Conservation (phyloP, 2,113 vertebrate species). For the Rhombomys opimus region DNA sequence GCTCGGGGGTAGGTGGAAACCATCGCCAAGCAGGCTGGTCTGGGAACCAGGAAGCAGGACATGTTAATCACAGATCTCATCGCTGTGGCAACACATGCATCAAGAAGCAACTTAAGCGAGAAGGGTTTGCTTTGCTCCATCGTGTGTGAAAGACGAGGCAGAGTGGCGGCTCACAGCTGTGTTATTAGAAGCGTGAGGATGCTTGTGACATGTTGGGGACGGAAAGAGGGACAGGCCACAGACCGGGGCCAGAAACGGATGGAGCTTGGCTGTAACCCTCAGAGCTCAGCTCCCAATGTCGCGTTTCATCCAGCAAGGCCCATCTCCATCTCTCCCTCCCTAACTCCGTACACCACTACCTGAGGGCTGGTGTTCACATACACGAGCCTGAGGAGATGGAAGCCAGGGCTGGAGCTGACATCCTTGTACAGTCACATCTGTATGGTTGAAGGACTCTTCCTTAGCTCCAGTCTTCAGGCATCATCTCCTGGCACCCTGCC, state of each 20-base stretch:
- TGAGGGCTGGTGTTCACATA: not conserved
- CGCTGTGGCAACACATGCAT: too few relatives aligned
- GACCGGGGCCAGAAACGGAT: not conserved
- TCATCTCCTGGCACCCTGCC: not conserved
- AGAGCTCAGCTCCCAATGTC: too few relatives aligned
- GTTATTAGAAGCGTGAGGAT: not conserved
- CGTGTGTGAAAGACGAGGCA: not conserved
- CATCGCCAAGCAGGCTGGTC: fast-evolving
- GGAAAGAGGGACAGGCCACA: not conserved
- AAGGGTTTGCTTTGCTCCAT: not conserved
- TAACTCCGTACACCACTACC: too few relatives aligned
- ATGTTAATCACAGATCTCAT: not conserved
- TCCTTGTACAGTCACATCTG: fast-evolving
- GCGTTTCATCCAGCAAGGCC: not conserved
- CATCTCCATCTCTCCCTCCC: not conserved
- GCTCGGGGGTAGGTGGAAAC: fast-evolving
- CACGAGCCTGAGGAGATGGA: too few relatives aligned
- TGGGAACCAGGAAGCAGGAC: not conserved
- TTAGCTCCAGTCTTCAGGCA: not conserved
- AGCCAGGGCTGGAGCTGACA: not conserved
- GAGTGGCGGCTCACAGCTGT: too few relatives aligned
- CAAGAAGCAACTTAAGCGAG: not conserved
- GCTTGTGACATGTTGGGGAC: not conserved
- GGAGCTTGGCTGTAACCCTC: not conserved
- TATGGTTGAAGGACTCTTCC: not conserved